phyloP scores from a whole-genome alignment of 2,113 vertebrate genomes.

The Nycticryphes semicollaris region DNA sequence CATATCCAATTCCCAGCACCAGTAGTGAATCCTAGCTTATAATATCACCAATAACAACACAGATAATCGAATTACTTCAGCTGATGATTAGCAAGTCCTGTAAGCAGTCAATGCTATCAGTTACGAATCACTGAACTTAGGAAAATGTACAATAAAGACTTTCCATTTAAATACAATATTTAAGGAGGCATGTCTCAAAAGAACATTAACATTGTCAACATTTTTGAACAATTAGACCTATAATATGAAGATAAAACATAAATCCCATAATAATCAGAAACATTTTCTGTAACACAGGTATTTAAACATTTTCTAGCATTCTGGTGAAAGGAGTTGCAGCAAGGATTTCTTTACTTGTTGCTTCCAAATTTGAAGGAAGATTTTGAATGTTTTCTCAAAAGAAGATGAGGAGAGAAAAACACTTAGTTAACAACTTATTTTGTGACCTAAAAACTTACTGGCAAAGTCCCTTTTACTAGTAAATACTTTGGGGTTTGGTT shows the following conservation, averaged over 20 bases:
- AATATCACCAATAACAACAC: background rate
- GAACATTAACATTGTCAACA: background rate
- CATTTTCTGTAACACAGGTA: background rate
- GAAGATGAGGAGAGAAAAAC: background rate
- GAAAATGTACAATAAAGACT: background rate
- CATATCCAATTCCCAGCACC: background rate
- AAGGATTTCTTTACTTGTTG: background rate
- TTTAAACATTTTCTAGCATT: background rate
- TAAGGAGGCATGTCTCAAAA: background rate
- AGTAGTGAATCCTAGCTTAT: background rate
- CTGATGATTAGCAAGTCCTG: background rate
- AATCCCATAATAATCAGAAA: background rate
- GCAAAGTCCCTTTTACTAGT: background rate
- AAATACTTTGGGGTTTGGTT: background rate
- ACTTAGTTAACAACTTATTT: background rate
- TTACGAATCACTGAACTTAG: accelerated
- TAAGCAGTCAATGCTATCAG: background rate
- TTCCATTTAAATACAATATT: background rate
- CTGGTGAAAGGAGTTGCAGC: background rate
- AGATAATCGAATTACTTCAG: background rate
- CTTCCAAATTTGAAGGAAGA: background rate
- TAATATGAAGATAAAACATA: background rate
- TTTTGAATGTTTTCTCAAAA: background rate
- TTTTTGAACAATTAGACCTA: background rate
- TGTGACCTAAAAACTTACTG: background rate